Conservation (phyloP, 2,888 invertebrate genomes). For the Parnassius glacialis region DNA sequence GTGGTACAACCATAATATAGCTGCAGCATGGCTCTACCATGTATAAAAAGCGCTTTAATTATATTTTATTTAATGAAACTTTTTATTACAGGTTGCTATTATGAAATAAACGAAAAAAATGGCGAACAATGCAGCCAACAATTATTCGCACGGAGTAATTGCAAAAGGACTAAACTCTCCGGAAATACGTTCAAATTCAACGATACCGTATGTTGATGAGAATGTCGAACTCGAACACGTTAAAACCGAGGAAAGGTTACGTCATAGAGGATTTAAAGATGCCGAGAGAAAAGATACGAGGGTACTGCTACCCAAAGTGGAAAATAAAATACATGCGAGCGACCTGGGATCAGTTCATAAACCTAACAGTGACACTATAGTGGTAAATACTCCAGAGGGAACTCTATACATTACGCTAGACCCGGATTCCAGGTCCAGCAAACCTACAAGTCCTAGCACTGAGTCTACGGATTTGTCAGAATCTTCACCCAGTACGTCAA, state of each 20-base stretch:
- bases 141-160: slow-evolving; percentile 42
- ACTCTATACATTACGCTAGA: slow-evolving; percentile 71
- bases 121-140: slow-evolving; percentile 43
- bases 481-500: slow-evolving; percentile 51
- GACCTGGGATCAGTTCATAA: slow-evolving; percentile 65
- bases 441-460: slow-evolving; percentile 46
- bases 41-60: no score
- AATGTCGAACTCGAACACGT: slow-evolving; percentile 49
- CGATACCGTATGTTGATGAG: slow-evolving; percentile 57
- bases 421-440: slow-evolving; percentile 53
- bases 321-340: slow-evolving; percentile 51
- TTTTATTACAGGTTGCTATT: slow-evolving; percentile 52
- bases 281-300: slow-evolving; percentile 44
- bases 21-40: no score
- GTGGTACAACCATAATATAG: no score
- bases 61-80: slow-evolving; percentile 1
- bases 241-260: slow-evolving; percentile 44
- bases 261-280: slow-evolving; percentile 46
- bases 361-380: slow-evolving; percentile 70
- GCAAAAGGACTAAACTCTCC: slow-evolving; percentile 67
- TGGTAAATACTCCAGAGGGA: slow-evolving; percentile 73
- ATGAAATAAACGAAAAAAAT: slow-evolving; percentile 55
- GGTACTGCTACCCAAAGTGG: slow-evolving; percentile 24
- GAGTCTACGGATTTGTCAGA: slow-evolving; percentile 49
- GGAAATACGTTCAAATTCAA: slow-evolving; percentile 46